Percentiles rank a stretch among this genome's conserved stretches.
Conservation (phyloP, 2,113 vertebrate genomes). For the Nipponia nippon region DNA sequence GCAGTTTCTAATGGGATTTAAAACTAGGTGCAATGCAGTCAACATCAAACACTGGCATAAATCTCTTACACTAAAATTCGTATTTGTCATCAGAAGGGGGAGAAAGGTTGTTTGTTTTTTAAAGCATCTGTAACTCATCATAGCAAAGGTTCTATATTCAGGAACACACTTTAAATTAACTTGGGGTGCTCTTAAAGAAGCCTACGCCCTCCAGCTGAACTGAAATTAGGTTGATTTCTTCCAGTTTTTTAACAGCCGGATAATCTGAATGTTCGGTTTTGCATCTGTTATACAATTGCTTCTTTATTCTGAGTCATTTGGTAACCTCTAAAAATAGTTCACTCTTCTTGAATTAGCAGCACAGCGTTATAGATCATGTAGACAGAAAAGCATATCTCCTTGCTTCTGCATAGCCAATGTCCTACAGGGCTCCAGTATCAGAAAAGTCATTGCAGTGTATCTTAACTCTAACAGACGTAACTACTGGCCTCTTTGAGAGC, state of each 20-base stretch:
- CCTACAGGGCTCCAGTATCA: neutral
- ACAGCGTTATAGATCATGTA: constrained; percentile 1
- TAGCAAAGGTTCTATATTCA: neutral
- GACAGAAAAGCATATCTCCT: constrained; percentile 27
- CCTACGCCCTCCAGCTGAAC: neutral
- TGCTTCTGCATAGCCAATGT: neutral
- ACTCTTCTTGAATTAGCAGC: constrained; percentile 53
- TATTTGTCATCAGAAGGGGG: neutral
- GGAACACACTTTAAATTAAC: neutral
- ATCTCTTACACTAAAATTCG: neutral
- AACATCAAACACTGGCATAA: neutral
- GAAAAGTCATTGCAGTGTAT: neutral
- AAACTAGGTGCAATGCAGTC: neutral
- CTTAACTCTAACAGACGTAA: constrained; percentile 33
- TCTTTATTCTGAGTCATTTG: constrained; percentile 44
- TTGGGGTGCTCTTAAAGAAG: neutral
- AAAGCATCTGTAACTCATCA: neutral
- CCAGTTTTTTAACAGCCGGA: neutral
- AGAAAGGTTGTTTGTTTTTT: neutral
- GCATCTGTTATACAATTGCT: constrained; percentile 24
- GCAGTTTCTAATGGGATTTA: constrained; percentile 18
- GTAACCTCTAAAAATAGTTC: constrained; percentile 32
- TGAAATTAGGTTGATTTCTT: neutral
- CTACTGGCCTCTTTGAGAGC: neutral
- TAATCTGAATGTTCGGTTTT: neutral